Evolutionary conservation across 2,888 invertebrate genomes (phyloP).

Genomic region (Polyploca ridens): DNA sequence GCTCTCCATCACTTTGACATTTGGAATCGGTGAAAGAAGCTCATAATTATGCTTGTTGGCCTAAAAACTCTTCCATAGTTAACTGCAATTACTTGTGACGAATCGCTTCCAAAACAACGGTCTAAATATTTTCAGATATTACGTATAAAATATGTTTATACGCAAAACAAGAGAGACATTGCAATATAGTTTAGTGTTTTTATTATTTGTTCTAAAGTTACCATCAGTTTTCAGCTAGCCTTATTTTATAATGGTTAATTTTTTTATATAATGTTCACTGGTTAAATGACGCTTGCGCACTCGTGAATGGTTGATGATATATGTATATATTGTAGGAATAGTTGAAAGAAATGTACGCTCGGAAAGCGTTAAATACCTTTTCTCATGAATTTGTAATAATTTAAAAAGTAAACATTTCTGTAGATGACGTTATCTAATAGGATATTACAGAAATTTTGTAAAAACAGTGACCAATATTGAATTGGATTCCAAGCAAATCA

Average conservation of each 20-base stretch:
- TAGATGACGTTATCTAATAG: not conserved
- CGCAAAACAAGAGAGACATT: slow-evolving; percentile 66
- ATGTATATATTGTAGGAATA: slow-evolving; percentile 53
- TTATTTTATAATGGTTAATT: slow-evolving; percentile 68
- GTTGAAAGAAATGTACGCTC: slow-evolving; percentile 3
- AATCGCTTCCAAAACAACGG: slow-evolving; percentile 53
- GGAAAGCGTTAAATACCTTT: not conserved
- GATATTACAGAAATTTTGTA: not conserved
- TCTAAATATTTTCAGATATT: slow-evolving; percentile 50
- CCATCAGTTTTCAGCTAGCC: slow-evolving; percentile 82
- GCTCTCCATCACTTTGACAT: slow-evolving; percentile 27
- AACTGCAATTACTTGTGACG: slow-evolving; percentile 20
- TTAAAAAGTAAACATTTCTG: not conserved
- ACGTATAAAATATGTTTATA: slow-evolving; percentile 34
- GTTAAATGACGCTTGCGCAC: slow-evolving; percentile 70
- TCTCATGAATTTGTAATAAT: not conserved
- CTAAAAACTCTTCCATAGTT: slow-evolving; percentile 35
- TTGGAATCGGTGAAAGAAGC: slow-evolving; percentile 22
- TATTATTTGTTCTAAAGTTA: slow-evolving; percentile 77
- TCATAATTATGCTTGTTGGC: slow-evolving; percentile 28
- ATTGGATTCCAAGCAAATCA: not conserved
- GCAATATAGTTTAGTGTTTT: slow-evolving; percentile 66
- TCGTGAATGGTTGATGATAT: slow-evolving; percentile 36
- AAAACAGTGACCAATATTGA: not conserved
- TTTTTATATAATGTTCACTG: slow-evolving; percentile 63